A percentile compares a stretch with the other conserved stretches of the same genome.
Evolutionary conservation across 2,113 vertebrate species (phyloP).

Genomic region (Psammodynastes pulverulentus): DNA sequence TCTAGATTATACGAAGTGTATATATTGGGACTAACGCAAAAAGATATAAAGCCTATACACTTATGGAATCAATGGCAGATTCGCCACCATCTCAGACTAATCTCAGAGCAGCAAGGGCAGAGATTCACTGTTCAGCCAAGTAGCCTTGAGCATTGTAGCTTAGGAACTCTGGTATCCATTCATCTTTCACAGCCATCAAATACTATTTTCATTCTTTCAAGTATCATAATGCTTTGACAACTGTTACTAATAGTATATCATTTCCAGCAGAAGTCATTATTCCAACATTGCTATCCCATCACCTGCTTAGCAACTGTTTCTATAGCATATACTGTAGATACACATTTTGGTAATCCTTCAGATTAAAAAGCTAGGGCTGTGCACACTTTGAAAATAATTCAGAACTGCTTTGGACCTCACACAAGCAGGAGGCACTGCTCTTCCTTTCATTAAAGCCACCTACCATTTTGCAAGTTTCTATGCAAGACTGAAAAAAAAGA

Average conservation of each 20-base stretch:
- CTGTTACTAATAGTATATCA: not conserved
- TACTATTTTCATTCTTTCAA: not conserved
- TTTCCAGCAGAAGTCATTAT: not conserved
- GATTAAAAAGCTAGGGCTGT: not conserved
- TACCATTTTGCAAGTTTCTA: not conserved
- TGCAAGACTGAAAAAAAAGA: not conserved
- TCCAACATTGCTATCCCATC: not conserved
- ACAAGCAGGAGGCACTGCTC: not conserved
- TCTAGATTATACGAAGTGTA: not conserved
- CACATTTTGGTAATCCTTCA: not conserved
- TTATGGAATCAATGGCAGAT: not conserved
- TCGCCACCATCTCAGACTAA: not conserved
- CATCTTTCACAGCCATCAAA: not conserved
- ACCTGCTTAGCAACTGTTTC: not conserved
- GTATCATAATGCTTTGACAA: not conserved
- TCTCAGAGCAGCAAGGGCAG: not conserved
- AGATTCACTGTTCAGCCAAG: not conserved
- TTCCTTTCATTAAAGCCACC: not conserved
- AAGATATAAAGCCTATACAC: not conserved
- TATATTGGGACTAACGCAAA: not conserved
- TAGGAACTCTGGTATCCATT: not conserved
- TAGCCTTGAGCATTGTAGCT: not conserved
- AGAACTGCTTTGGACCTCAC: not conserved
- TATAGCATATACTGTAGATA: rapidly evolving
- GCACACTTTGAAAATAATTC: not conserved